These are phyloP conservation scores for Hydractinia symbiolongicarpus DNA, from an alignment of 30 jellyfish, hydroid and myxozoan species.

Conservation along the genomic window DNA sequence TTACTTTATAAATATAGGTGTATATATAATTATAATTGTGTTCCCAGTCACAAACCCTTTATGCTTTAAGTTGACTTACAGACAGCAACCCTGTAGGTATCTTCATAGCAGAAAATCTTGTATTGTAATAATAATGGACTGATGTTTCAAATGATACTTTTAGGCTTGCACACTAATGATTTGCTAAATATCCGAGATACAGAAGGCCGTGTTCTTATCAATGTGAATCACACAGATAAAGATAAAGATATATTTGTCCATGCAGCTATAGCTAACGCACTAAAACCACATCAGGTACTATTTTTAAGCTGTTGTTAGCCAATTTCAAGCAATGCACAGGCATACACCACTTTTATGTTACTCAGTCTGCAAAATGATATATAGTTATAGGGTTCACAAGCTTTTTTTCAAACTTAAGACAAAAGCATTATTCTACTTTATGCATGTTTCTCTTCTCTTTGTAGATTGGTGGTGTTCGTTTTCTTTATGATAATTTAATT, in stretches of 20 bases:
- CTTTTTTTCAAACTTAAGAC: too few species aligned
- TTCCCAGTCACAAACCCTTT: too few species aligned
- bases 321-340: too few species aligned
- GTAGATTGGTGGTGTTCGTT: slow-evolving; percentile 80
- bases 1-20: too few species aligned
- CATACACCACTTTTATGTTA: too few species aligned
- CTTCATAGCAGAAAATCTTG: too few species aligned
- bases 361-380: too few species aligned
- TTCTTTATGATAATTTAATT: slow-evolving; percentile 78
- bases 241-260: slow-evolving; percentile 83
- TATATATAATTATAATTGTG: too few species aligned
- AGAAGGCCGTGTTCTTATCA: slow-evolving; percentile 61
- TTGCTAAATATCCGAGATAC: slow-evolving; percentile 24
- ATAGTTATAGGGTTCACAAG: too few species aligned
- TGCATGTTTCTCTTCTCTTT: not conserved
- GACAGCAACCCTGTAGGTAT: too few species aligned
- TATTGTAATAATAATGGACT: not conserved
- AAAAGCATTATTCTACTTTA: not conserved
- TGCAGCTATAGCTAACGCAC: slow-evolving; percentile 43
- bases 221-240: slow-evolving; percentile 55
- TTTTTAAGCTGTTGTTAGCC: not conserved
- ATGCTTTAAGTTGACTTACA: too few species aligned
- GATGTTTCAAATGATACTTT: not conserved
- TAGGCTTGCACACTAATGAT: slow-evolving; percentile 44
- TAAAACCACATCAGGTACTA: slow-evolving; percentile 93